A percentile compares a stretch with the other conserved stretches of the same genome.
These are phyloP conservation scores for Thymallus thymallus DNA, from an alignment of 2,113 vertebrate genomes.

Conservation along the genomic window DNA sequence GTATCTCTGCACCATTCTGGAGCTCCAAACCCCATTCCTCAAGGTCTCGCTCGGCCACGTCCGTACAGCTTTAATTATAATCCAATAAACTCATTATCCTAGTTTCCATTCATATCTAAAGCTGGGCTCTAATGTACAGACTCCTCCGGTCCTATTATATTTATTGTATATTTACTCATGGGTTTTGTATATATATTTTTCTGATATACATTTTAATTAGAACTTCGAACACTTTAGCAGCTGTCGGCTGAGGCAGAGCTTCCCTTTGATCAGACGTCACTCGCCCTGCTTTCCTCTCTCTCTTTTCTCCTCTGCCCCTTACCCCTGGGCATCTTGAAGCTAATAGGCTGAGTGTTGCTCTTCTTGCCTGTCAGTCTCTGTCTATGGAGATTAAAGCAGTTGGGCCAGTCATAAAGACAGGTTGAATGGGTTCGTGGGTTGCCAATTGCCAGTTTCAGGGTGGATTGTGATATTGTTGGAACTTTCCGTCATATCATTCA, in stretches of 20 bases:
- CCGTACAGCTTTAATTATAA: slow-evolving; percentile 21
- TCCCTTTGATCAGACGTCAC: no score
- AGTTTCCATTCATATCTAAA: slow-evolving; percentile 16
- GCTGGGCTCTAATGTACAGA: slow-evolving; percentile 20
- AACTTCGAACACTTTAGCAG: slow-evolving; percentile 73
- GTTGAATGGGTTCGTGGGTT: no score
- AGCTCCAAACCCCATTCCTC: slow-evolving; percentile 1
- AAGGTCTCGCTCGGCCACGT: slow-evolving; percentile 9
- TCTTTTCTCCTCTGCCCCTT: slow-evolving; percentile 12
- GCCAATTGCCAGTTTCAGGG: no score
- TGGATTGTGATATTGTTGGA: no score
- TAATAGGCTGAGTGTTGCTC: no score
- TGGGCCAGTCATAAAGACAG: no score
- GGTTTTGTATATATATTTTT: slow-evolving; percentile 43
- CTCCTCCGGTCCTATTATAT: slow-evolving; percentile 49
- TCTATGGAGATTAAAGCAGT: no score
- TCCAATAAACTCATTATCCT: slow-evolving; percentile 30
- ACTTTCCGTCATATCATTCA: no score
- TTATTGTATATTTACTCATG: slow-evolving; percentile 64
- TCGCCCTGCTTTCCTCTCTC: not conserved
- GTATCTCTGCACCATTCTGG: not conserved
- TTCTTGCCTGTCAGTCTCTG: no score
- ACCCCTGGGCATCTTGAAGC: no score
- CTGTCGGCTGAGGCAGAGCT: slow-evolving; percentile 33
- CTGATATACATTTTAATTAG: slow-evolving; percentile 75